Evolutionary conservation across 1,140 invertebrate species (phyloP), one percentile per base, ranked within the genome.

Genomic region (Probaryconus sp.): DNA sequence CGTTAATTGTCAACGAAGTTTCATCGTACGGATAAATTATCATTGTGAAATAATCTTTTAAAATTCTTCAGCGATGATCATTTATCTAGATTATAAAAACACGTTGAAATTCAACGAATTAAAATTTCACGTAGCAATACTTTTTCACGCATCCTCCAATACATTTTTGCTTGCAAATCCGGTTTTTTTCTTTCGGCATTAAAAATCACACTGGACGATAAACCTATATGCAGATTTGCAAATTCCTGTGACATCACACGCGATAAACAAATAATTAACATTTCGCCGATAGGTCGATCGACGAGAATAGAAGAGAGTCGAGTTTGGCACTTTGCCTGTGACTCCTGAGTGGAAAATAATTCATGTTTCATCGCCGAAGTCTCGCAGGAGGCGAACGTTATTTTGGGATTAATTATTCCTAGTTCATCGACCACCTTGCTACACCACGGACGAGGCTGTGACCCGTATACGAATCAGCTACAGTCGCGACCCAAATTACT

Each of bases 361-460:
- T 63, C 18, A 64, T n/a, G 42, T 26, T 31, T 42, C 17, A 35
- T 42, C 42, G 51, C 21, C 43, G 33, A 48, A 16, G 11, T n/a
- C 20, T 17, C 33, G 30, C 3, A 21, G 11, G 45, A 5, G 2
- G 1, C 28, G 55, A 11, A 35, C n/a, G 35, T 50, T 61, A 70
- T 70, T 61, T 61, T 37, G 6, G 48, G 55, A 53, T 45, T 70
- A 72, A 79, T 79, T 79, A 80, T 79, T 72, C 45, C 35, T 16
- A 60, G 53, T 60, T 69, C 61, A 35, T 13, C 64, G 65, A 56
- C 60, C 63, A 60, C 56, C 64, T 50, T 37, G 20, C 17, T n/a
- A 5, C 48, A 20, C 20, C 13, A 18, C 13, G 30, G 24, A 13
- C 37, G 56, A 14, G n/a, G 45, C 58, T 42, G 35, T 47, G 48